A percentile compares a stretch with the other conserved stretches of the same genome.
These are phyloP conservation scores for Pempheris klunzingeri DNA, from an alignment of 2,797 vertebrate species.

Conservation along the genomic window DNA sequence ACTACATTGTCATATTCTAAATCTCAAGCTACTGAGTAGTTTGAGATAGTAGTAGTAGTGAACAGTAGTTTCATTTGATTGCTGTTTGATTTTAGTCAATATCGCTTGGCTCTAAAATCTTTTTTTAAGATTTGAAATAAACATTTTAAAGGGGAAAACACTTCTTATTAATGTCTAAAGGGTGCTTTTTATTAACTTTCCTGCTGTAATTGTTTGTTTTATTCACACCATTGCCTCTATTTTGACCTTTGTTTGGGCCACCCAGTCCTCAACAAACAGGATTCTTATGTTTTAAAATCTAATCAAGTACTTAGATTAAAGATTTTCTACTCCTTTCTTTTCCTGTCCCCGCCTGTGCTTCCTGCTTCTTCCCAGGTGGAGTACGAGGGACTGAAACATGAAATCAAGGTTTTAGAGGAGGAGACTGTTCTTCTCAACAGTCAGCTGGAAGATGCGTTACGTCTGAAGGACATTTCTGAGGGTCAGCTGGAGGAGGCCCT, in stretches of 20 bases:
- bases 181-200: neutral
- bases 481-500: constrained; percentile 96
- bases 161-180: neutral
- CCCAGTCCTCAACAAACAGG: neutral
- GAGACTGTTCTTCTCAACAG: constrained; percentile 97
- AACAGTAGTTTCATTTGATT: neutral
- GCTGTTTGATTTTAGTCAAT: neutral
- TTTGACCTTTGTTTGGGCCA: neutral
- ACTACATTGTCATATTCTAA: neutral
- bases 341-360: neutral
- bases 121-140: neutral
- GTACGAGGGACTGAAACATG: constrained; percentile 98
- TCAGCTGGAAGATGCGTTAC: constrained; percentile 96
- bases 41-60: too few species aligned
- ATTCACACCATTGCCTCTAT: neutral
- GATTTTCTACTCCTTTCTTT: neutral
- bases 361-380: constrained; percentile 89
- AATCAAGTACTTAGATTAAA: neutral
- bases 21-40: too few species aligned
- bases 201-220: neutral
- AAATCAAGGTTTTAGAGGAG: constrained; percentile 97
- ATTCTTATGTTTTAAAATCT: constrained; percentile 1
- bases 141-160: neutral
- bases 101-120: neutral
- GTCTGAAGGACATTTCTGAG: constrained; percentile 95